Conservation (phyloP, 2,797 vertebrate species). For the Myotis daubentonii region DNA sequence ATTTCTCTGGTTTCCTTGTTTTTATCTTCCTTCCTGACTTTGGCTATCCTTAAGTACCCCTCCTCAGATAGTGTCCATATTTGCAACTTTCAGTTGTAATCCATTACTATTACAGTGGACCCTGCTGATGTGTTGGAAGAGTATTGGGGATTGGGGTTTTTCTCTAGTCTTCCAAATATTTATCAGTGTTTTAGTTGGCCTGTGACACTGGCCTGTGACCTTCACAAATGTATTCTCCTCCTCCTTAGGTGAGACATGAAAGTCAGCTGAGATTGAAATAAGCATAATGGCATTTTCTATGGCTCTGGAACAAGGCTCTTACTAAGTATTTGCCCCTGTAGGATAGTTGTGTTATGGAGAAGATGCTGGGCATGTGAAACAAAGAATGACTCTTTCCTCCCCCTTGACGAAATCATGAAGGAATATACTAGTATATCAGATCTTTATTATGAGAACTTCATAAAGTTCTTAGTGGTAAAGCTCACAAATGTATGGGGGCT, state of each 20-base stretch:
- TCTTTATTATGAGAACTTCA: neutral
- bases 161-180: neutral
- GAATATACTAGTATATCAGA: neutral
- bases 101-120: neutral
- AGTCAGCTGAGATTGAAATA: neutral
- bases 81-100: neutral
- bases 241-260: neutral
- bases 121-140: neutral
- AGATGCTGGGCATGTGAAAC: neutral
- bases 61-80: neutral
- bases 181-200: neutral
- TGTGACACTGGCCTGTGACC: neutral
- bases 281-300: neutral
- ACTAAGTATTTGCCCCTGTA: neutral
- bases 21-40: neutral
- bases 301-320: neutral
- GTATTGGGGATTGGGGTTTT: neutral
- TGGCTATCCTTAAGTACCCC: neutral
- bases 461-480: neutral
- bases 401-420: neutral
- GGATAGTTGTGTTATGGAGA: neutral
- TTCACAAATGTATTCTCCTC: neutral
- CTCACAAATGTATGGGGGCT: neutral
- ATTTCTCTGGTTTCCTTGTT: neutral
- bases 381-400: neutral